Evolutionary conservation across 64 coral and sea anemone species (phyloP).

Genomic region (Stylophora pistillata): DNA sequence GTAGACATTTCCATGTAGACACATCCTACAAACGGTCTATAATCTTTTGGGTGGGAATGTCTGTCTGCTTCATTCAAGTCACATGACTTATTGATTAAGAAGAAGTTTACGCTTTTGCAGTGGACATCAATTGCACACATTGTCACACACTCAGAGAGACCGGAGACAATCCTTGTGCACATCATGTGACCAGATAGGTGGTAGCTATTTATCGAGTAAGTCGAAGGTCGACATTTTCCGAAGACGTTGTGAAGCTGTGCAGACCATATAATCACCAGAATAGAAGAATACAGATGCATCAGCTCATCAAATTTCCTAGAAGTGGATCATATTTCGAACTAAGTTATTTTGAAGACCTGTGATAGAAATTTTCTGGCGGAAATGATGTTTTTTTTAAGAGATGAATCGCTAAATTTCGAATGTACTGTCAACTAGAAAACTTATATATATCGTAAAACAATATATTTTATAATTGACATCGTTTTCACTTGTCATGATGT

Average conservation of each 20-base stretch:
- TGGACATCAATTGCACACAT: not conserved
- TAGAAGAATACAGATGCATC: not conserved
- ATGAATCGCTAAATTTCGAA: too few species aligned
- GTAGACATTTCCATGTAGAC: not conserved
- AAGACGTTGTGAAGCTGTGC: not conserved
- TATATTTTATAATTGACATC: too few species aligned
- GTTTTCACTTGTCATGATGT: too few species aligned
- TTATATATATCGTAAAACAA: too few species aligned
- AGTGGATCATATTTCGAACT: not conserved
- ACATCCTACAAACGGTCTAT: not conserved
- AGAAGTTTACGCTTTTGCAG: slow-evolving; percentile 13
- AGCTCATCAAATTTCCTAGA: not conserved
- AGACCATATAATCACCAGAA: not conserved
- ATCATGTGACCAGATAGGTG: not conserved
- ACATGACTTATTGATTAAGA: not conserved
- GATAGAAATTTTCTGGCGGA: too few species aligned
- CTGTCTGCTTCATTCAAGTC: slow-evolving; percentile 1
- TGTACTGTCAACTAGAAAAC: too few species aligned
- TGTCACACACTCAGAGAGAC: not conserved
- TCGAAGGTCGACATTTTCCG: not conserved
- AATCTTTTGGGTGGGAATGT: not conserved
- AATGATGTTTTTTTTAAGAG: too few species aligned
- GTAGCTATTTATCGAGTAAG: not conserved
- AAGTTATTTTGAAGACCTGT: too few species aligned
- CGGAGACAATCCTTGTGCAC: not conserved